Percentiles rank a stretch among this genome's conserved stretches.
Evolutionary conservation across 2,797 vertebrate genomes (phyloP).

Genomic region (Scomberomorus guttatus): DNA sequence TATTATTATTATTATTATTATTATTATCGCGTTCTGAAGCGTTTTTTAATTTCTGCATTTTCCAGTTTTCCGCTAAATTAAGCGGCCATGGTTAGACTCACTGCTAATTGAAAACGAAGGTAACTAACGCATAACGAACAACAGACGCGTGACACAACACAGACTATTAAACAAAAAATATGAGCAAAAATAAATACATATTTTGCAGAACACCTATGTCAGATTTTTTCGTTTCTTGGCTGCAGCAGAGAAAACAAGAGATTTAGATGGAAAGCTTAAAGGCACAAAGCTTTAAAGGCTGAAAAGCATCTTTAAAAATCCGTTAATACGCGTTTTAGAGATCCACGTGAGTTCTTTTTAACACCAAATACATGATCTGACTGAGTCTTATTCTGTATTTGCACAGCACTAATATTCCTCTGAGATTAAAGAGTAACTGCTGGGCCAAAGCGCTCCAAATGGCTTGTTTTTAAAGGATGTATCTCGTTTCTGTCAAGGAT

Average conservation of each 20-base stretch:
- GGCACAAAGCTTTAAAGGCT: no score
- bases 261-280: neutral
- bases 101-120: slow-evolving; percentile 74
- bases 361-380: neutral
- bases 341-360: neutral
- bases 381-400: no score
- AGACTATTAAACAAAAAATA: slow-evolving; percentile 43
- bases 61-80: slow-evolving; percentile 9
- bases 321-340: neutral
- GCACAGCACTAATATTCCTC: slow-evolving; percentile 6
- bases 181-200: slow-evolving; percentile 50
- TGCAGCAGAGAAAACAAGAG: neutral
- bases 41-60: neutral
- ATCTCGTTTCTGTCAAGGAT: slow-evolving; percentile 75
- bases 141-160: slow-evolving; percentile 46
- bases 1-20: neutral
- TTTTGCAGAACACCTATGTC: slow-evolving; percentile 32
- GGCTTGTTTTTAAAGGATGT: slow-evolving; percentile 75
- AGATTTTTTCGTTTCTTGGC: slow-evolving; percentile 30
- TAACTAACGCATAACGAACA: slow-evolving; percentile 59
- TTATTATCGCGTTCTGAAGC: neutral
- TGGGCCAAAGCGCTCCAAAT: slow-evolving; percentile 26
- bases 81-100: slow-evolving; percentile 55
- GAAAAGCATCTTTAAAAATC: neutral
- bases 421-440: neutral